A percentile compares a stretch with the other conserved stretches of the same genome.
phyloP scores from a whole-genome alignment of 2,113 vertebrate species.

The Planiliza haematocheilus region DNA sequence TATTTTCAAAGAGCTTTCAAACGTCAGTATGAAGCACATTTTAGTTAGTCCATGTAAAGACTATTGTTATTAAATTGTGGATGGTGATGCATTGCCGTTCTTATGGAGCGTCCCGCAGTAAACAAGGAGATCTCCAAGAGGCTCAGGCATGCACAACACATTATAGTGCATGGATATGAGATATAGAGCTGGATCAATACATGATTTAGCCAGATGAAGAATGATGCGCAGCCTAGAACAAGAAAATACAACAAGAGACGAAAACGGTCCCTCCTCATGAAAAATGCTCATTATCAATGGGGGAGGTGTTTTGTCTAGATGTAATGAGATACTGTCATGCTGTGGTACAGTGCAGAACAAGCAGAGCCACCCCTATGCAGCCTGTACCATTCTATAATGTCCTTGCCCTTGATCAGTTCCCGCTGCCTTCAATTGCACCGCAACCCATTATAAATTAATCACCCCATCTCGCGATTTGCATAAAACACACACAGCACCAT shows the following conservation, averaged over 20 bases:
- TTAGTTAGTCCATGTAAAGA: constrained; percentile 70
- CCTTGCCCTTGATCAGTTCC: constrained; percentile 83
- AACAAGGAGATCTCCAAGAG: constrained; percentile 55
- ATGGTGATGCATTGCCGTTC: constrained; percentile 54
- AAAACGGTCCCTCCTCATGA: constrained; percentile 74
- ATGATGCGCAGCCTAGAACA: constrained; percentile 66
- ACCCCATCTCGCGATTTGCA: constrained; percentile 79
- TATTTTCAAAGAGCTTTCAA: constrained; percentile 59
- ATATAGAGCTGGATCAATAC: constrained; percentile 73
- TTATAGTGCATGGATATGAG: constrained; percentile 74
- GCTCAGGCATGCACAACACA: constrained; percentile 52
- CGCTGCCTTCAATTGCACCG: constrained; percentile 81
- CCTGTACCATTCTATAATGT: constrained; percentile 79
- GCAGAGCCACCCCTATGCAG: constrained; percentile 80
- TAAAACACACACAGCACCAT: constrained; percentile 81
- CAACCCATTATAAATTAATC: constrained; percentile 85
- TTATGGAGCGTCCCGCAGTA: constrained; percentile 41
- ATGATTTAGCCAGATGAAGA: constrained; percentile 76
- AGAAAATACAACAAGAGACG: constrained; percentile 65
- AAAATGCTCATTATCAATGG: constrained; percentile 84
- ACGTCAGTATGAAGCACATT: constrained; percentile 67
- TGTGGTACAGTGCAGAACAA: constrained; percentile 81
- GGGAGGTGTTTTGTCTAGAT: constrained; percentile 82
- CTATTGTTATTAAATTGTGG: constrained; percentile 72
- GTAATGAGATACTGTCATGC: constrained; percentile 84